These are phyloP conservation scores for Catajapyx aquilonaris DNA, from an alignment of 1,140 invertebrate species.

Conservation along the genomic window DNA sequence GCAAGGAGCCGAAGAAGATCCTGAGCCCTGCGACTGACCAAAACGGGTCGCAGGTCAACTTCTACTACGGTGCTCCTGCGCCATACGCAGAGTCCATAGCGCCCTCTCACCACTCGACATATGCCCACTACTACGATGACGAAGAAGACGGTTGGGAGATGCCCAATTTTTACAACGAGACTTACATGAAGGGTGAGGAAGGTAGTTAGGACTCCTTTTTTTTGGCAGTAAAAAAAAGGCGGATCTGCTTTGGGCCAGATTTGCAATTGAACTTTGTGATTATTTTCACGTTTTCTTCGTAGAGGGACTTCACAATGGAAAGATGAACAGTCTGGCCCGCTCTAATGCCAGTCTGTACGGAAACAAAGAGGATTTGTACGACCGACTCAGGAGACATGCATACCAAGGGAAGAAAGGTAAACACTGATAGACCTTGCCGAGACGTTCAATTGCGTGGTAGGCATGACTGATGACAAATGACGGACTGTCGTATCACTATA, in stretches of 20 bases:
- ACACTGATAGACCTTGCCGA: conserved; percentile 9
- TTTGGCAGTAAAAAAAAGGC: too few relatives aligned
- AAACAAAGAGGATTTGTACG: conserved; percentile 88
- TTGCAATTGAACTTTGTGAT: too few relatives aligned
- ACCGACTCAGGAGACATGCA: conserved; percentile 82
- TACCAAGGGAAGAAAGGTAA: conserved; percentile 89
- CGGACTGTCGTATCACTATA: too few relatives aligned
- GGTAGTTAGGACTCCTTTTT: too few relatives aligned
- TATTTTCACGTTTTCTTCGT: conserved; percentile 14
- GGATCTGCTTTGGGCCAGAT: too few relatives aligned
- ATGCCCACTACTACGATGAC: conserved; percentile 85
- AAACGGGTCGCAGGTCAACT: conserved; percentile 81
- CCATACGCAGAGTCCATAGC: conserved; percentile 88
- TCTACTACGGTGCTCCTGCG: conserved; percentile 79
- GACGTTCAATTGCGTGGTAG: too few relatives aligned
- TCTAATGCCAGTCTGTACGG: conserved; percentile 86
- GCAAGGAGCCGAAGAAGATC: conserved; percentile 72
- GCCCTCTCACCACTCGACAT: conserved; percentile 73
- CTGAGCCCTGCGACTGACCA: conserved; percentile 64
- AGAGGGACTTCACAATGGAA: conserved; percentile 58
- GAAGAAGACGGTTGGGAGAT: conserved; percentile 93
- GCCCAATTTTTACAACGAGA: conserved; percentile 94
- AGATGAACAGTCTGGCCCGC: conserved; percentile 68
- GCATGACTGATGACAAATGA: too few relatives aligned
- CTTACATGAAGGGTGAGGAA: conserved; percentile 68